phyloP scores from a whole-genome alignment of 2,797 vertebrate species.

The Acestrorhynchus altus region DNA sequence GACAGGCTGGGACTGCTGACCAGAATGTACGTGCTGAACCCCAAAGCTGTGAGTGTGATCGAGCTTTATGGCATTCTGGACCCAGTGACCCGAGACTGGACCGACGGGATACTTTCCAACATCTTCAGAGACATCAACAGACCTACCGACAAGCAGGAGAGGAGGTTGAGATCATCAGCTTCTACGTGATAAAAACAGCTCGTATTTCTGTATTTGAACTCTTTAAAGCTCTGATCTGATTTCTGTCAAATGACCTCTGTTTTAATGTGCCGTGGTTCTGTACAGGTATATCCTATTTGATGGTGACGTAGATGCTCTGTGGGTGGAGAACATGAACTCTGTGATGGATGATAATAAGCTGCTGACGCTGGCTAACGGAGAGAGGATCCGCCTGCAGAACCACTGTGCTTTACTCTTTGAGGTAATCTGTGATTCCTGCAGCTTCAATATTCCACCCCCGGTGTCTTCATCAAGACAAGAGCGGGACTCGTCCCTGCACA shows the following conservation, averaged over 20 bases:
- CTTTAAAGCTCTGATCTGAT: too few relatives aligned
- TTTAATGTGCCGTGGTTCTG: too few relatives aligned
- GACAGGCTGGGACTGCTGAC: constrained; percentile 88
- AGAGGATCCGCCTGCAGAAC: constrained; percentile 90
- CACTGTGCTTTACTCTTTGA: constrained; percentile 96
- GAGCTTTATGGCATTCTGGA: constrained; percentile 96
- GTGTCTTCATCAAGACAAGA: too few relatives aligned
- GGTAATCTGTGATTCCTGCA: constrained; percentile 68
- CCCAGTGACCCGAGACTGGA: constrained; percentile 93
- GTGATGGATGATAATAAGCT: constrained; percentile 99
- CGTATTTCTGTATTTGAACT: too few relatives aligned
- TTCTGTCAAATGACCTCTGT: too few relatives aligned
- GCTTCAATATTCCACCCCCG: too few relatives aligned
- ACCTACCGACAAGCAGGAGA: constrained; percentile 92
- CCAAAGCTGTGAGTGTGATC: constrained; percentile 94
- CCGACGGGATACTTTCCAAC: constrained; percentile 95
- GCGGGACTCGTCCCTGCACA: too few relatives aligned
- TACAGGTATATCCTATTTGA: constrained; percentile 96
- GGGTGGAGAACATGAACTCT: constrained; percentile 99
- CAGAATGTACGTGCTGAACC: constrained; percentile 90
- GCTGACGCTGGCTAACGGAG: constrained; percentile 94
- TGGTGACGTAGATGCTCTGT: constrained; percentile 96
- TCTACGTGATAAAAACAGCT: too few relatives aligned
- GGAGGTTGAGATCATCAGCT: constrained; percentile 75
- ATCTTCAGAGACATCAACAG: constrained; percentile 97